phyloP scores from a whole-genome alignment of 2,888 invertebrate species.

The Chironomus tentans region DNA sequence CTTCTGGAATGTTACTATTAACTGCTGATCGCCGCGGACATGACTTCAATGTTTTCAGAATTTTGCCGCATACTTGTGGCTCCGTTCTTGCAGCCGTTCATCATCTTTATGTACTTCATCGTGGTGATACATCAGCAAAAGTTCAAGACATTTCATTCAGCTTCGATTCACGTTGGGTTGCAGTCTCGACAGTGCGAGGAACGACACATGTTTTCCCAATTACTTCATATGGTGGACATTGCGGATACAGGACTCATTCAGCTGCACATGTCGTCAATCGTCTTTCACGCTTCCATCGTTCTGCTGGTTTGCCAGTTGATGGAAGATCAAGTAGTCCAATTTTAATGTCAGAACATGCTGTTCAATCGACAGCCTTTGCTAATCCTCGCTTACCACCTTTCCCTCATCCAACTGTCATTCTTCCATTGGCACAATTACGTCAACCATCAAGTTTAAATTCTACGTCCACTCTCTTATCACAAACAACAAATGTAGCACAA shows the following conservation, averaged over 20 bases:
- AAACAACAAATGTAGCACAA: conserved; percentile 32
- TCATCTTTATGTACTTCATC: conserved; percentile 87
- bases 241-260: conserved; percentile 83
- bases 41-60: conserved; percentile 90
- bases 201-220: conserved; percentile 97
- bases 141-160: conserved; percentile 90
- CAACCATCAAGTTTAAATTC: conserved; percentile 47
- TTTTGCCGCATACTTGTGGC: conserved; percentile 87
- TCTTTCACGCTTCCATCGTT: conserved; percentile 89
- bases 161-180: conserved; percentile 91
- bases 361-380: conserved; percentile 54
- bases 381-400: conserved; percentile 89
- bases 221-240: conserved; percentile 88
- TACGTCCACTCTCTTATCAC: conserved; percentile 31
- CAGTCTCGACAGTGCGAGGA: conserved; percentile 87
- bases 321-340: conserved; percentile 65
- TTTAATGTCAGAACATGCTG: conserved; percentile 28
- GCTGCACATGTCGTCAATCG: conserved; percentile 88
- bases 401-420: conserved; percentile 70
- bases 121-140: conserved; percentile 93
- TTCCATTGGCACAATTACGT: conserved; percentile 79
- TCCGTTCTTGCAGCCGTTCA: conserved; percentile 81
- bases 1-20: conserved; percentile 77
- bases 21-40: conserved; percentile 90
- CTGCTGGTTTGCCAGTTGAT: conserved; percentile 75